These are phyloP conservation scores for Metacarcinus magister DNA, from an alignment of 2,888 invertebrate genomes.

Conservation along the genomic window DNA sequence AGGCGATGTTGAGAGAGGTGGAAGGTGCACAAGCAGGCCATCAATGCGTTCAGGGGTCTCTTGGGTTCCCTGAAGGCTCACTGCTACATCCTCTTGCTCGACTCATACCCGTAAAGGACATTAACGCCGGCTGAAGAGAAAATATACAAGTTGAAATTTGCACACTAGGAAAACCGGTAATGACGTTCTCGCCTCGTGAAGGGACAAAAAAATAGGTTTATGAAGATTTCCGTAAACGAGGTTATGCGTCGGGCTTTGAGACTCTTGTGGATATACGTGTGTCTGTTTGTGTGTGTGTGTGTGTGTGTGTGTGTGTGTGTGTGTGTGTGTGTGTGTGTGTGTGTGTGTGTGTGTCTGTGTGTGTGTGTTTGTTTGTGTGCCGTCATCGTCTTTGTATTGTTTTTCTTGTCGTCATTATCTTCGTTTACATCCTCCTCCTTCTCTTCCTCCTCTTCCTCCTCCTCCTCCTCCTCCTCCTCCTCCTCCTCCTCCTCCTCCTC, in stretches of 20 bases:
- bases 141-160: background rate
- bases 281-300: background rate
- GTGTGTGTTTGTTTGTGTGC: too few species aligned
- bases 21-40: too few species aligned
- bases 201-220: background rate
- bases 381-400: background rate
- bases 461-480: constrained; percentile 10
- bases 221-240: constrained; percentile 13
- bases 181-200: background rate
- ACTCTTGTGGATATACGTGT: background rate
- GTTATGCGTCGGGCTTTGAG: background rate
- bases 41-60: too few species aligned
- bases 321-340: background rate
- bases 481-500: background rate
- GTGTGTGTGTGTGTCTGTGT: too few species aligned
- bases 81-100: too few species aligned
- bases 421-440: background rate
- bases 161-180: background rate
- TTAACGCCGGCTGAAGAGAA: too few species aligned
- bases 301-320: constrained; percentile 26
- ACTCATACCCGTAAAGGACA: too few species aligned
- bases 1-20: too few species aligned
- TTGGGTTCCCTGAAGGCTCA: too few species aligned
- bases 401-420: background rate
- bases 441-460: constrained; percentile 12